These are phyloP conservation scores for Alces alces DNA, from an alignment of 2,113 vertebrate genomes.

Conservation along the genomic window DNA sequence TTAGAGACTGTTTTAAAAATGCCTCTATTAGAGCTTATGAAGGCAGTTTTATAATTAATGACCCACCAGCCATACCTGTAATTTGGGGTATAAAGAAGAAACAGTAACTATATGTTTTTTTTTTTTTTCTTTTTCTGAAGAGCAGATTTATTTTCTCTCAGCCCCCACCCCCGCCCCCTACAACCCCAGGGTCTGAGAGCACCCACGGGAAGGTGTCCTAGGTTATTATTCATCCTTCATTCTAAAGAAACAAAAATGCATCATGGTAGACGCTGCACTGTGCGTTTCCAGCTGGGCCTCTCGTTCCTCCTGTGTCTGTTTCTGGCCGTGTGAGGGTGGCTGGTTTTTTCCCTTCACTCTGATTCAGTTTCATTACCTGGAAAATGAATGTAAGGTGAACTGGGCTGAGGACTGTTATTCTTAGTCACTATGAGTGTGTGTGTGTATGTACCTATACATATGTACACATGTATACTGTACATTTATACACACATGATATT, in stretches of 20 bases:
- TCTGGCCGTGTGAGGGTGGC: neutral
- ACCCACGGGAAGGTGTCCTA: neutral
- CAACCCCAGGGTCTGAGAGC: neutral
- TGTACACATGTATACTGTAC: neutral
- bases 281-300: neutral
- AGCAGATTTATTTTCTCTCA: neutral
- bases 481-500: neutral
- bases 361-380: neutral
- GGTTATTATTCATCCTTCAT: conserved; percentile 38
- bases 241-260: neutral
- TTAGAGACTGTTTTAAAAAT: conserved; percentile 54
- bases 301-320: neutral
- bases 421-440: neutral
- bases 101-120: neutral
- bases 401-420: neutral
- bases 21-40: conserved; percentile 54
- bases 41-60: conserved; percentile 73
- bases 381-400: neutral
- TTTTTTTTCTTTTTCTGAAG: neutral
- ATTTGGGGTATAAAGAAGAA: conserved; percentile 59
- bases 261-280: neutral
- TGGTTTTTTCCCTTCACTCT: neutral
- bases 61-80: conserved; percentile 67
- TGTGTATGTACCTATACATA: neutral
- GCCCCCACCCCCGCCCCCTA: no score